Percentiles rank a stretch among this genome's conserved stretches.
These are phyloP conservation scores for Drosophila prolongata DNA, from an alignment of 2,888 invertebrate species.

Conservation along the genomic window DNA sequence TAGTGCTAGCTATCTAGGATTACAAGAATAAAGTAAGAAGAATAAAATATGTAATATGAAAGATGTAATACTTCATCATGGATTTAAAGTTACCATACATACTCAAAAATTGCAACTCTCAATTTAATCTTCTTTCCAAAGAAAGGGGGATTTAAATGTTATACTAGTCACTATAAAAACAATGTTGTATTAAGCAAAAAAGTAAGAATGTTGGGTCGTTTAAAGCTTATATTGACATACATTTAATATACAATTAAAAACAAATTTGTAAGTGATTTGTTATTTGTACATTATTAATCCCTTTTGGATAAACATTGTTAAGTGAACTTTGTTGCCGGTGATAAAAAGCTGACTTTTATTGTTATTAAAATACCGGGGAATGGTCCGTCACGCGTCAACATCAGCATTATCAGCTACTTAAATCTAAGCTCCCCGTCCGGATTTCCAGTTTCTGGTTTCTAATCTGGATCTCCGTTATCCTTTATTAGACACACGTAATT, in stretches of 20 bases:
- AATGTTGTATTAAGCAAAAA: too few relatives aligned
- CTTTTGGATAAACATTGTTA: background rate
- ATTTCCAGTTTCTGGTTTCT: slow-evolving; percentile 13
- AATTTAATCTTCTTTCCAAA: too few relatives aligned
- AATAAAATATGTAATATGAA: too few relatives aligned
- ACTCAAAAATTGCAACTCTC: too few relatives aligned
- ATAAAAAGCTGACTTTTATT: slow-evolving; percentile 34
- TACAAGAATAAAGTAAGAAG: too few relatives aligned
- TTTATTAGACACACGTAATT: slow-evolving; percentile 68
- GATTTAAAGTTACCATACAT: too few relatives aligned
- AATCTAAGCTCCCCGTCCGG: slow-evolving; percentile 52
- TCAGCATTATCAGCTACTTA: slow-evolving; percentile 71
- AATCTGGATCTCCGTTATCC: slow-evolving; percentile 5
- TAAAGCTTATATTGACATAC: background rate
- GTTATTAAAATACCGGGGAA: slow-evolving; percentile 70
- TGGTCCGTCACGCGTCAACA: slow-evolving; percentile 71
- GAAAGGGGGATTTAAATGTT: too few relatives aligned
- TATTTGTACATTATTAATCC: background rate
- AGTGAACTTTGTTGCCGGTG: background rate
- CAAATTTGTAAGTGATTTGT: too few relatives aligned
- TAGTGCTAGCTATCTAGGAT: too few relatives aligned
- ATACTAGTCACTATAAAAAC: too few relatives aligned
- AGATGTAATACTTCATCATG: too few relatives aligned
- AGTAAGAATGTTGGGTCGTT: background rate
- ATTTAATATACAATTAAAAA: background rate